Conservation (phyloP, 2,113 vertebrate genomes). For the Trogon surrucura region DNA sequence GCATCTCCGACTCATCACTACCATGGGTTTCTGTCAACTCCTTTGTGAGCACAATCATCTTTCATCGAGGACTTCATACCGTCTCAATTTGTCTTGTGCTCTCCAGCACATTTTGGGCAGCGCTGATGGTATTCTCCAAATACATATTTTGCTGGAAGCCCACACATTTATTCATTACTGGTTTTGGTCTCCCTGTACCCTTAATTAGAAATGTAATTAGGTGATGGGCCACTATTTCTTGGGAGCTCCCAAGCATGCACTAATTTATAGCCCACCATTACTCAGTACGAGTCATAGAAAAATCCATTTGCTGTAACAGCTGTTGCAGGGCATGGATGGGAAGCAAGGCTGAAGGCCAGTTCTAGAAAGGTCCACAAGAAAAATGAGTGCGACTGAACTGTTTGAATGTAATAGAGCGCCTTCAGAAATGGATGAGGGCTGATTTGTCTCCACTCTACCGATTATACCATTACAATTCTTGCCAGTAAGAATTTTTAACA, state of each 20-base stretch:
- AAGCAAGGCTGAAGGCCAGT: constrained; percentile 14
- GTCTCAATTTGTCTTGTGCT: background rate
- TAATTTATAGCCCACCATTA: constrained; percentile 55
- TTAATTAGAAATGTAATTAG: constrained; percentile 65
- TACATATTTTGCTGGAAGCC: constrained; percentile 25
- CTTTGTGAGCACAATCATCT: background rate
- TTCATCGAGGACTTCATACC: background rate
- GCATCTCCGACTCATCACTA: background rate
- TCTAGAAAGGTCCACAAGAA: constrained; percentile 58
- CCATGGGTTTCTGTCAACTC: background rate
- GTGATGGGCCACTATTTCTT: constrained; percentile 21
- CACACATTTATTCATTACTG: constrained; percentile 7
- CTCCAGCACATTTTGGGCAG: background rate
- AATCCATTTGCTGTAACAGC: constrained; percentile 57
- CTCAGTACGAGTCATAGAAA: background rate
- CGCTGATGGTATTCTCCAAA: background rate
- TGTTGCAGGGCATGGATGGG: constrained; percentile 4
- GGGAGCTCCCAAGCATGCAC: constrained; percentile 47
- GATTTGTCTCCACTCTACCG: background rate
- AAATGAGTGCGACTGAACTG: background rate
- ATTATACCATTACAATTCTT: background rate
- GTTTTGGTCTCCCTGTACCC: constrained; percentile 10
- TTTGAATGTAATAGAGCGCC: background rate
- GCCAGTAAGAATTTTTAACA: constrained; percentile 40
- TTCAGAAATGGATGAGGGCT: constrained; percentile 18